Evolutionary conservation across 2,797 vertebrate species (phyloP).

Genomic region (Mus spretus): DNA sequence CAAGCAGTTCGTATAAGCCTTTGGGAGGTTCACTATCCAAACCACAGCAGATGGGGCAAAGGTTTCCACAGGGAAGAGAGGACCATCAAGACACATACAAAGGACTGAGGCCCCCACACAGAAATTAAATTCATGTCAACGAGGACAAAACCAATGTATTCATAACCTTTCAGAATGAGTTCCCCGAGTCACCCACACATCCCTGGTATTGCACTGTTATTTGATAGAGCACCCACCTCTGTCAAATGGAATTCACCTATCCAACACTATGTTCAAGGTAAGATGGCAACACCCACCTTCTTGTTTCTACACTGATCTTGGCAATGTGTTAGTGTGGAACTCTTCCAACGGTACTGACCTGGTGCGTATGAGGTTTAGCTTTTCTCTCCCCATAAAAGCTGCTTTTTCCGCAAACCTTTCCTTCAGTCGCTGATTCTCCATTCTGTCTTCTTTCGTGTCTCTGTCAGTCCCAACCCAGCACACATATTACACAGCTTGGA

Average conservation of each 20-base stretch:
- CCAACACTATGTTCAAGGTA: background rate
- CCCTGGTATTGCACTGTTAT: background rate
- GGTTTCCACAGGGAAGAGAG: background rate
- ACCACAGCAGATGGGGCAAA: background rate
- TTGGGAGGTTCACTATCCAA: background rate
- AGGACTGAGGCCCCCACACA: accelerated
- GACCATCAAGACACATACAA: background rate
- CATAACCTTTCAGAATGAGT: background rate
- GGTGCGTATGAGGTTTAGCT: background rate
- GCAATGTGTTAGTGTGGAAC: background rate
- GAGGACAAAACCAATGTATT: background rate
- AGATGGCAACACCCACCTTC: background rate
- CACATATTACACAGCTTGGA: background rate
- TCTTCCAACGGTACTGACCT: background rate
- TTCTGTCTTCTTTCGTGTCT: background rate
- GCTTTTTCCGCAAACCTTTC: background rate
- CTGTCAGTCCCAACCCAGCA: too few species aligned
- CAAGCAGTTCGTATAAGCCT: background rate
- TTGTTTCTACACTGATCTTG: background rate
- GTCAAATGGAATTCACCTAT: background rate
- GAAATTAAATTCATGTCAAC: background rate
- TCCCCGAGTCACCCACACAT: background rate
- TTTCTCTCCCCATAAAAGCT: background rate
- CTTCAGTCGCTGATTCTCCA: background rate
- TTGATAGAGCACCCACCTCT: background rate